Percentiles rank a stretch among this genome's conserved stretches.
Conservation (phyloP, 2,888 invertebrate genomes). For the Lasioglossum calceatum region DNA sequence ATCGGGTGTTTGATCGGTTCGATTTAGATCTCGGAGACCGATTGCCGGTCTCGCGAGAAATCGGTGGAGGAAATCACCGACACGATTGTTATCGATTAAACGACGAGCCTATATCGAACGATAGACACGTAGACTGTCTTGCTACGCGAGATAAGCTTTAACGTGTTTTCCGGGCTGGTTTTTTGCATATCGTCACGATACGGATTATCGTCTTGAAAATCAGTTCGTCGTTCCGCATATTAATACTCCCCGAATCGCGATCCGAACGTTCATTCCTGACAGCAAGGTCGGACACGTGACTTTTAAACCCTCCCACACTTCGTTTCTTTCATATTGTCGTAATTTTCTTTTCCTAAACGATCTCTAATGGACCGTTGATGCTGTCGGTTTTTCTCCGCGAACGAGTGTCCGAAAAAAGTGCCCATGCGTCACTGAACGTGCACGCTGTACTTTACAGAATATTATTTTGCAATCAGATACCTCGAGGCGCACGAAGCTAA, state of each 20-base stretch:
- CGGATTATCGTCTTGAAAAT: slow-evolving; percentile 9
- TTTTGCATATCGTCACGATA: slow-evolving; percentile 40
- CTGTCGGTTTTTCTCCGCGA: background rate
- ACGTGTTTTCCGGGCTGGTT: slow-evolving; percentile 35
- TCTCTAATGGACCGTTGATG: background rate
- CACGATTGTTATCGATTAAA: slow-evolving; percentile 45
- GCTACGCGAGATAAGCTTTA: slow-evolving; percentile 40
- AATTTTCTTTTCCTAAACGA: background rate
- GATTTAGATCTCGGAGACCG: slow-evolving; percentile 34
- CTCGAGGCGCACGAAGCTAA: too few species aligned
- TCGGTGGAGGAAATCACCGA: background rate
- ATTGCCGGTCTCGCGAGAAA: background rate
- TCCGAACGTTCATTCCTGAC: too few species aligned
- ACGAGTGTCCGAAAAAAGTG: background rate
- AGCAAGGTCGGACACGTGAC: background rate
- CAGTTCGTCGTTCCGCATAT: slow-evolving; percentile 17
- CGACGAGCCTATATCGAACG: slow-evolving; percentile 3
- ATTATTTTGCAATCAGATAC: background rate
- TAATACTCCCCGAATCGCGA: background rate
- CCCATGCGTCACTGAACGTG: background rate
- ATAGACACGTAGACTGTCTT: slow-evolving; percentile 11
- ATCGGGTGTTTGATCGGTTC: slow-evolving; percentile 25
- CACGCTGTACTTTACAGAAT: background rate
- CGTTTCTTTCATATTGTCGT: background rate
- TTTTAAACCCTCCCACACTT: too few species aligned